Conservation (phyloP, 2,797 vertebrate species). For the Sciurus carolinensis region DNA sequence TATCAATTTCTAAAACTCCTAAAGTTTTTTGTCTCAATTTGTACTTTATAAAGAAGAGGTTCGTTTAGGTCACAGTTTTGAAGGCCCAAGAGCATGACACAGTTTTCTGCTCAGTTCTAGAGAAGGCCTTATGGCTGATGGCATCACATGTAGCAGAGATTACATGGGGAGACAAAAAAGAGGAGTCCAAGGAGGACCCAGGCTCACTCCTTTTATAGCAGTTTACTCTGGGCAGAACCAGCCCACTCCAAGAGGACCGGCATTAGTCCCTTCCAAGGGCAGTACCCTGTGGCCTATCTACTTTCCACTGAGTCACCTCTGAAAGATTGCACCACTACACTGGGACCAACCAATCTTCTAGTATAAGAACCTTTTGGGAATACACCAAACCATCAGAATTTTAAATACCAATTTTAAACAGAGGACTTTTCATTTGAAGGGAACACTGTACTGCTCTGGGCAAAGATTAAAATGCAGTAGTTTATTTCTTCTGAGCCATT, state of each 20-base stretch:
- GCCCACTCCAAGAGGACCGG: background rate
- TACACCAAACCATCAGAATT: background rate
- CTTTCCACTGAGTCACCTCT: background rate
- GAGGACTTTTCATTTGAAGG: conserved; percentile 1
- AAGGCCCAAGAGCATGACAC: background rate
- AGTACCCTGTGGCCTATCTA: background rate
- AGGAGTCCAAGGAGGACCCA: background rate
- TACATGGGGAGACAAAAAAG: background rate
- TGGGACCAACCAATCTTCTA: background rate
- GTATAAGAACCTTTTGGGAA: background rate
- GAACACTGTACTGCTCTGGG: background rate
- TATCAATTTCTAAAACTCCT: conserved; percentile 40
- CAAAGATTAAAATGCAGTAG: background rate
- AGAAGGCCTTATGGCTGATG: background rate
- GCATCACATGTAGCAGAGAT: background rate
- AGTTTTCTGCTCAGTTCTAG: background rate
- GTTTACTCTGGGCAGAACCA: background rate
- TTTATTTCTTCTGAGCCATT: conserved; percentile 43
- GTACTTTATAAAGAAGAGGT: background rate
- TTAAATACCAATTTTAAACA: background rate
- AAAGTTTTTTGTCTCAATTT: background rate
- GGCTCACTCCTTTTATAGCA: background rate
- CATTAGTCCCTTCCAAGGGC: too few relatives aligned
- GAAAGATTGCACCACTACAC: background rate
- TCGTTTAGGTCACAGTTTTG: background rate